Evolutionary conservation across 2,888 invertebrate genomes (phyloP).

Genomic region (Amphipyra tragopoginis): DNA sequence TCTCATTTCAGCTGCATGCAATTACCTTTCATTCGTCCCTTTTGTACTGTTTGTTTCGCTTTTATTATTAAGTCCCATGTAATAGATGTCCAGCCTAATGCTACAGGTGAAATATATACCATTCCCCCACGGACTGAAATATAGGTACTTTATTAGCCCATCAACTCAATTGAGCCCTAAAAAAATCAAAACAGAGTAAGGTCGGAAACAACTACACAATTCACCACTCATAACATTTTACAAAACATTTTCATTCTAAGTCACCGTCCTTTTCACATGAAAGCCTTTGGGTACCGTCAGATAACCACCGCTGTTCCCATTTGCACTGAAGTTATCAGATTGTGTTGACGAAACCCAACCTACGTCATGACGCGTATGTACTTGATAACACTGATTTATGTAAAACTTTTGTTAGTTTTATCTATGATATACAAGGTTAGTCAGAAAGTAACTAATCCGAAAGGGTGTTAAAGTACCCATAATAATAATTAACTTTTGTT

Average conservation of each 20-base stretch:
- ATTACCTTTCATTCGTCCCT: too few relatives aligned
- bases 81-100: too few relatives aligned
- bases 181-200: too few relatives aligned
- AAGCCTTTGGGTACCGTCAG: constrained; percentile 10
- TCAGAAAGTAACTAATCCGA: too few relatives aligned
- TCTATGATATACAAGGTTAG: too few relatives aligned
- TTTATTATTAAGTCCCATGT: too few relatives aligned
- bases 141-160: neutral
- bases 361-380: constrained; percentile 20
- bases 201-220: neutral
- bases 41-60: too few relatives aligned
- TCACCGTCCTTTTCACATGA: constrained; percentile 9
- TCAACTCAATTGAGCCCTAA: neutral
- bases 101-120: too few relatives aligned
- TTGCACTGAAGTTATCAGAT: constrained; percentile 40
- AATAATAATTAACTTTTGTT: too few relatives aligned
- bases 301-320: constrained; percentile 16
- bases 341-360: constrained; percentile 29
- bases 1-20: too few relatives aligned
- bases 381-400: constrained; percentile 18
- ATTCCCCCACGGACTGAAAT: too few relatives aligned
- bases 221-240: neutral
- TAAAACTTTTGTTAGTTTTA: constrained; percentile 1
- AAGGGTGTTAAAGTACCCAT: too few relatives aligned
- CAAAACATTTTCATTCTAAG: constrained; percentile 1